A percentile compares a stretch with the other conserved stretches of the same genome.
Conservation (phyloP, 1,140 invertebrate genomes). For the Harlomillsia oculata region DNA sequence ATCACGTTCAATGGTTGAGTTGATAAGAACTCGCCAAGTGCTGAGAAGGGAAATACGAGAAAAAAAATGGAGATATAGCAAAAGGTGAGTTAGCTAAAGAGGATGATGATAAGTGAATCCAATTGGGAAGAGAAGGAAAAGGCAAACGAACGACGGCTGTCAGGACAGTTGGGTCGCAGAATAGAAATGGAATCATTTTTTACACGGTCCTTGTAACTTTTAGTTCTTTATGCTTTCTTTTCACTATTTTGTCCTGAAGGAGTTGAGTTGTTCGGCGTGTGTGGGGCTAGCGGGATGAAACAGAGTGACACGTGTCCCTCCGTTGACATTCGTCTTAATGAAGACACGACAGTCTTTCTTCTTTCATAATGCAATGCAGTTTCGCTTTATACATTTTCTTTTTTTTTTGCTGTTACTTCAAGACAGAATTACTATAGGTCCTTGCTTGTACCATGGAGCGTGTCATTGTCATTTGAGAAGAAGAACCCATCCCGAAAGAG, state of each 20-base stretch:
- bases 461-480: constrained; percentile 25
- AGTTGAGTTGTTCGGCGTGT: too few species aligned
- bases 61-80: too few species aligned
- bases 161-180: constrained; percentile 9
- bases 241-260: too few species aligned
- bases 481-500: not conserved
- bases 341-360: constrained; percentile 15
- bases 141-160: constrained; percentile 12
- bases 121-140: constrained; percentile 16
- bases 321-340: constrained; percentile 12
- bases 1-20: too few species aligned
- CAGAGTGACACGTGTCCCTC: constrained; percentile 20
- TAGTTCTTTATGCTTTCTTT: not conserved
- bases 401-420: not conserved
- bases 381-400: not conserved
- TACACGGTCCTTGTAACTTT: not conserved
- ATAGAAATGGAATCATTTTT: constrained; percentile 9
- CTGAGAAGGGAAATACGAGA: too few species aligned
- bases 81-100: too few species aligned
- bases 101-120: constrained; percentile 23
- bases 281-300: constrained; percentile 19
- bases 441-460: constrained; percentile 11
- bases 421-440: not conserved
- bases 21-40: too few species aligned
- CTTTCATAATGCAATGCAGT: constrained; percentile 16